Conservation (phyloP, 2,113 vertebrate species). For the Piliocolobus tephrosceles region DNA sequence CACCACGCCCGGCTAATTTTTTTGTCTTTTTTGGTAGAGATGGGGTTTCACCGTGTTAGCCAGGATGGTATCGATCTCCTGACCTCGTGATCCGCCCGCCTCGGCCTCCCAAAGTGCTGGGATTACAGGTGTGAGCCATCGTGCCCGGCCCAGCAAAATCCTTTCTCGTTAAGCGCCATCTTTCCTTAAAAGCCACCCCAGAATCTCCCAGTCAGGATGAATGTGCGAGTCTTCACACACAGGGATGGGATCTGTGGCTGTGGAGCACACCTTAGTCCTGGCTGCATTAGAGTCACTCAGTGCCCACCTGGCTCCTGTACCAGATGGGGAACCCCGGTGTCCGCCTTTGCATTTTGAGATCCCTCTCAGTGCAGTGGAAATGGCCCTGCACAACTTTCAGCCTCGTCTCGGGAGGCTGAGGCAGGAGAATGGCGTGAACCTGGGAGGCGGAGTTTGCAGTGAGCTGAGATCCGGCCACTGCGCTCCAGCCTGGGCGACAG, state of each 20-base stretch:
- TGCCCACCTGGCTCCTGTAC: not conserved
- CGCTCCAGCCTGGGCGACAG: no score
- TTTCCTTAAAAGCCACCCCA: not conserved
- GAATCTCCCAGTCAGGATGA: not conserved
- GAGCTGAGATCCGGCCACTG: no score
- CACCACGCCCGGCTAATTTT: no score
- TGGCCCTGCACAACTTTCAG: not conserved
- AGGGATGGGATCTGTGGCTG: not conserved
- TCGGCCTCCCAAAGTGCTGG: no score
- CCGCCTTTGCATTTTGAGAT: not conserved
- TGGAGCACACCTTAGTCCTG: accelerated
- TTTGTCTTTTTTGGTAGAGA: no score
- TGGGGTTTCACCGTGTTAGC: no score
- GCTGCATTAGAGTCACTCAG: accelerated
- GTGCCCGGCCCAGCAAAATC: not conserved
- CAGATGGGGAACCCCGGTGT: accelerated
- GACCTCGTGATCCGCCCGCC: no score
- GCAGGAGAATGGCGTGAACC: no score
- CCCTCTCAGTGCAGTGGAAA: not conserved
- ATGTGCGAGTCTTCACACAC: accelerated
- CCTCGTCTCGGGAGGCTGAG: no score
- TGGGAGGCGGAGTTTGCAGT: no score
- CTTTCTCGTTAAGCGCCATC: not conserved
- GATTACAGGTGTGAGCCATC: no score
- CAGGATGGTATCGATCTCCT: no score